Base-by-base conservation (phyloP, 2,113 vertebrate genomes). In the Procavia capensis region DNA sequence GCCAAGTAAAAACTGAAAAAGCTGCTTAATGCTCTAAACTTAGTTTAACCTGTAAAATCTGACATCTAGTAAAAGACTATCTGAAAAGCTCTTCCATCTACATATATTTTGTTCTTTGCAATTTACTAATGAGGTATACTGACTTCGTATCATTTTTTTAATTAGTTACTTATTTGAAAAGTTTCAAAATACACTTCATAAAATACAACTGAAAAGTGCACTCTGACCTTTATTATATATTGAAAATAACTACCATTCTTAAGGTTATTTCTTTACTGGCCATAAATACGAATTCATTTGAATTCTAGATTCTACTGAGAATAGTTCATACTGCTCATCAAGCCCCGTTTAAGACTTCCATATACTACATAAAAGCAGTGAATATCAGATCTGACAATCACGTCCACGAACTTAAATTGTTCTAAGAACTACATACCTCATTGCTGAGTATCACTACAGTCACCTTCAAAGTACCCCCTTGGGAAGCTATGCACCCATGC, bases 1-100 rank as follows among this genome's bases (percentile, higher is more conserved):
- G 95, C 95, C 95, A 97, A 98, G 96, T 98, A 95, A 98, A 98
- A 98, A 98, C 97, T 97, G 90, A 92, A 98, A 97, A 97, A 97
- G 92, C 95, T 98, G 98, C 98, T 97, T 97, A 98, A 97, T 97
- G 96, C 85, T 85, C 92, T 98, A 96, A 97, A 98, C 98, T 98
- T 97, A 98, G 97, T 97, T 98, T 97, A 97, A 98, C 98, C 97
- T 98, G 97, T 98, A 98, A 98, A 98, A 98, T 94, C 85, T 97
- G 95, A 98, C 92, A 98, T 85, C 85, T 96, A 97, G 96, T 89
- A 94, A 98, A 95, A 97, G 94, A 95, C 94, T 97, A 95, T 96
- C 96, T 96, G 85, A 97, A 97, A 97, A 98, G 90, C 96, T 97
- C 96, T 98, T 98, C 97, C 90, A 97, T 96, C 91, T 94, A 98